Base-by-base conservation (phyloP, 2,888 invertebrate genomes). In the Bembecia ichneumoniformis region DNA sequence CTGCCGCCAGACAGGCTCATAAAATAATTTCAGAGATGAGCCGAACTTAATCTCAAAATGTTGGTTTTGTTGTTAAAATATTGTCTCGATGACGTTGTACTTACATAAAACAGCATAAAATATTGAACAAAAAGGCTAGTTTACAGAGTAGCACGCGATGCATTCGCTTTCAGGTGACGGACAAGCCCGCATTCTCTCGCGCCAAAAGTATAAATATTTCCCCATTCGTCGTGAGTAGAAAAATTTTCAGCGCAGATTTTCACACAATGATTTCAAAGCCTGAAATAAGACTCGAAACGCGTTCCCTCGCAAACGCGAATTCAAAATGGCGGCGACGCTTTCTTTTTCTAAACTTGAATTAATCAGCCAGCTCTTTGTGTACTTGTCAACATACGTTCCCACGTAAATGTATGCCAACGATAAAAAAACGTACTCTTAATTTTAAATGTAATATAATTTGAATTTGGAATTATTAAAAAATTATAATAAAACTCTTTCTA, bases 241-340 rank as follows among this genome's bases (percentile, higher is more conserved):
- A 10, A 40, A 40, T 13, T 40, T 40, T 40, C 40, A 40, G n/a
- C 40, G 40, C 14, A 40, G 14, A 40, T 40, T 28, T 28, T 40
- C 40, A 40, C 40, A 40, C 40, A 40, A 40, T 14, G 40, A 40
- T 40, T 40, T 40, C 40, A 40, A 40, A 40, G 40, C 40, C 40
- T 11, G 10, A 40, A 40, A 40, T 40, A 40, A 40, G 40, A 14
- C 40, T 40, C 40, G 40, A 40, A 40, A 13, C 40, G 40, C 13
- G 40, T 47, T 50, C 44, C 52, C 47, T 49, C 51, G 49, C 49
- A 53, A 51, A 51, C 49, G 51, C 53, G 49, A 51, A 51, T 51
- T 45, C 51, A 49, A 53, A 53, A 49, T 53, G 49, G 51, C 45
- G 46, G 53, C 47, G 47, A 51, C 52, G 51, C 45, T 51, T 48